Conservation (phyloP, 2,113 vertebrate genomes). For the Pelmatolapia mariae region DNA sequence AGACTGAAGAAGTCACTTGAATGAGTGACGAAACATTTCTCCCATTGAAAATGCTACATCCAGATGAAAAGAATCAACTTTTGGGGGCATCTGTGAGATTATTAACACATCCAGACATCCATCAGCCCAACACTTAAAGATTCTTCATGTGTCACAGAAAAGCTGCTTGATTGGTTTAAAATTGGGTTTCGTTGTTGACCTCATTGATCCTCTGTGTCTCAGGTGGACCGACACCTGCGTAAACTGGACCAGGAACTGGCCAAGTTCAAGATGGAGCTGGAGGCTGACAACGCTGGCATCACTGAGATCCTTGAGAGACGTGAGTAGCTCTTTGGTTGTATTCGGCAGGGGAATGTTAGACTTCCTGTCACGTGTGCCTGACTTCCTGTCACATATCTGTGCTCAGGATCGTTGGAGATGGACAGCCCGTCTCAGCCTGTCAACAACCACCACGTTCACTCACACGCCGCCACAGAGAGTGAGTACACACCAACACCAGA, state of each 20-base stretch:
- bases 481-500: slow-evolving; percentile 41
- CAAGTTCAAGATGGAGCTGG: slow-evolving; percentile 99
- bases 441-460: slow-evolving; percentile 97
- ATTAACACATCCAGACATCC: background rate
- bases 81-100: background rate
- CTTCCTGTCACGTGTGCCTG: background rate
- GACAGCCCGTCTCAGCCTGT: slow-evolving; percentile 96
- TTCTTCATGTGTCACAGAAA: background rate
- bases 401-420: slow-evolving; percentile 88
- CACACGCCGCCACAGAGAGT: slow-evolving; percentile 90
- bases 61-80: background rate
- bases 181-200: background rate
- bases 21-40: background rate
- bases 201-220: background rate
- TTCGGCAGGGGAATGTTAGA: background rate
- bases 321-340: slow-evolving; percentile 57
- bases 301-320: slow-evolving; percentile 97
- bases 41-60: background rate
- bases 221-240: slow-evolving; percentile 97
- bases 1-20: background rate
- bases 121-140: background rate
- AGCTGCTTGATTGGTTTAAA: background rate
- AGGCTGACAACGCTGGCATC: slow-evolving; percentile 98
- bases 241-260: slow-evolving; percentile 97
- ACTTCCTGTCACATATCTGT: background rate